Evolutionary conservation across 2,113 vertebrate genomes (phyloP), one percentile per base, ranked within the genome.

Genomic region (Phylloscopus whistleri): DNA sequence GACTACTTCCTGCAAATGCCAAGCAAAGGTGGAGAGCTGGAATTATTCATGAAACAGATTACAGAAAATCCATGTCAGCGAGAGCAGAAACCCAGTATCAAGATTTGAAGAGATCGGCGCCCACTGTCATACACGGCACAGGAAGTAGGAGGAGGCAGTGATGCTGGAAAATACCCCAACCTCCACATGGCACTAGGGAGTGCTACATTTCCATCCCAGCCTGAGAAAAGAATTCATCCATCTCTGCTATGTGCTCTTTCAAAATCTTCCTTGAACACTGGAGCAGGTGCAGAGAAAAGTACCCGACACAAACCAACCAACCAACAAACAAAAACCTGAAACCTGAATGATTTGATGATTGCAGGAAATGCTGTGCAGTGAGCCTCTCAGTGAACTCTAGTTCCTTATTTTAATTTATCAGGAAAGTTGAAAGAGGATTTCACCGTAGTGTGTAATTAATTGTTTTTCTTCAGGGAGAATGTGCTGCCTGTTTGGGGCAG

Each of bases 401-500:
- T 86, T 83, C 55, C 59, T 87, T 72, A 60, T 59, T 93, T 69
- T 72, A 81, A 53, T 88, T 84, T 72, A 90, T 90, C 91, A 93
- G 80, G 51, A 63, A 90, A 92, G 76, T 72, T 94, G 56, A 97
- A 93, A 96, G 76, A 84, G 33, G 83, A n/a, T 75, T 92, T 93
- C 72, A 81, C 35, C 4, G 1, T 66, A 70, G 73, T 59, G 39
- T 85, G 68, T 89, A 95, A 93, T 95, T 92, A 39, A 44, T 93
- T 95, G 62, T 81, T 94, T 90, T 90, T 77, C 86, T 90, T 77
- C 28, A 52, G 64, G 91, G 94, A 66, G 79, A 92, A 84, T 84
- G 80, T 90, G 72, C 30, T 93, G 73, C 80, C 24, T 93, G 60
- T 48, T 62, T 35, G 46, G 49, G 83, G 43, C 95, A 96, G 94